Evolutionary conservation across 2,113 vertebrate genomes (phyloP).

Genomic region (Corythornis cristatus): DNA sequence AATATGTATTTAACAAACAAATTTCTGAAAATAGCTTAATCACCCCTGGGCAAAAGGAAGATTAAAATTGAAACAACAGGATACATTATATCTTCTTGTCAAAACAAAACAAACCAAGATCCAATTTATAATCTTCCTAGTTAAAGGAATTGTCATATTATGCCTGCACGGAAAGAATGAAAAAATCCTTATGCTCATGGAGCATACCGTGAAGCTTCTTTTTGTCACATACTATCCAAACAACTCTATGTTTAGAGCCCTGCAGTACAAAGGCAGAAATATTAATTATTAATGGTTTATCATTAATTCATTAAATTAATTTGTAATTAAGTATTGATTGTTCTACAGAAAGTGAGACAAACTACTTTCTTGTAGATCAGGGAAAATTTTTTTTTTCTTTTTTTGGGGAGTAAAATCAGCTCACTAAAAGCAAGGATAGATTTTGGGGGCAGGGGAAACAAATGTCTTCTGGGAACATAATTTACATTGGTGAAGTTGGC

Average conservation of each 20-base stretch:
- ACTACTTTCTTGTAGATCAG: neutral
- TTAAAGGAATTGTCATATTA: slow-evolving; percentile 12
- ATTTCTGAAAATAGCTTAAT: slow-evolving; percentile 34
- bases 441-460: neutral
- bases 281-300: neutral
- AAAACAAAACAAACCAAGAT: slow-evolving; percentile 37
- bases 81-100: slow-evolving; percentile 20
- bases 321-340: rapidly evolving
- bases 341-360: neutral
- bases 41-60: slow-evolving; percentile 12
- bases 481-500: neutral
- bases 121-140: neutral
- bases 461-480: neutral
- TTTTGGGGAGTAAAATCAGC: neutral
- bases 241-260: neutral
- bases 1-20: slow-evolving; percentile 53
- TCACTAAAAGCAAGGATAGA: neutral
- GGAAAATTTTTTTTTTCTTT: neutral
- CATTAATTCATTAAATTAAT: neutral
- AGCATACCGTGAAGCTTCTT: neutral
- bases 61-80: slow-evolving; percentile 42
- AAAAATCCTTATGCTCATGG: neutral
- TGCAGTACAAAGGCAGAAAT: neutral
- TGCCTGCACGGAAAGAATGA: neutral
- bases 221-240: neutral